Percentiles rank a stretch among this genome's conserved stretches.
Evolutionary conservation across 2,113 vertebrate species (phyloP).

Genomic region (Nanorana parkeri): DNA sequence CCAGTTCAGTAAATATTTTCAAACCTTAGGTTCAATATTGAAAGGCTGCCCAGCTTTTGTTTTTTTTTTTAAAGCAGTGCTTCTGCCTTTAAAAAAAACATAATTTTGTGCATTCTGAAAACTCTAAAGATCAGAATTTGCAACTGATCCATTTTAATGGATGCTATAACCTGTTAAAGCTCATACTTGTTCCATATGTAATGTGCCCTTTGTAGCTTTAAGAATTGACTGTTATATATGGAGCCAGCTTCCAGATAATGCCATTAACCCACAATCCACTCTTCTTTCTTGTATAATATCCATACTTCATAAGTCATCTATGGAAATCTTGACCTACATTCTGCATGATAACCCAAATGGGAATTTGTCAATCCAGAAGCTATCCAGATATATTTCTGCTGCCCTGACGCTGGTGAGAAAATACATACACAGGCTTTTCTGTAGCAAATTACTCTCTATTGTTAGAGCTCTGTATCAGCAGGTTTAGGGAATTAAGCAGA

Average conservation of each 20-base stretch:
- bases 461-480: conserved; percentile 35
- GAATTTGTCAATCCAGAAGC: conserved; percentile 28
- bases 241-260: not conserved
- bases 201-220: no score
- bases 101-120: no score
- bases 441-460: conserved; percentile 37
- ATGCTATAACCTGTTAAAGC: no score
- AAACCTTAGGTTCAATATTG: no score
- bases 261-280: conserved; percentile 9
- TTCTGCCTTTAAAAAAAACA: no score
- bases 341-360: conserved; percentile 16
- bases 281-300: not conserved
- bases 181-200: no score
- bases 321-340: conserved; percentile 48
- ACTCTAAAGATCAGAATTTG: no score
- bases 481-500: conserved; percentile 39
- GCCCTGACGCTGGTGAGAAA: conserved; percentile 17
- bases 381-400: conserved; percentile 36
- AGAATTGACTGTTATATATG: not conserved
- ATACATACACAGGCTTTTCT: conserved; percentile 8
- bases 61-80: no score
- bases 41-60: no score
- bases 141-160: no score
- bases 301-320: conserved; percentile 33
- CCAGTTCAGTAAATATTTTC: no score